Evolutionary conservation across 1,140 invertebrate genomes (phyloP), one percentile per base, ranked within the genome.

Genomic region (Nomia melanderi): DNA sequence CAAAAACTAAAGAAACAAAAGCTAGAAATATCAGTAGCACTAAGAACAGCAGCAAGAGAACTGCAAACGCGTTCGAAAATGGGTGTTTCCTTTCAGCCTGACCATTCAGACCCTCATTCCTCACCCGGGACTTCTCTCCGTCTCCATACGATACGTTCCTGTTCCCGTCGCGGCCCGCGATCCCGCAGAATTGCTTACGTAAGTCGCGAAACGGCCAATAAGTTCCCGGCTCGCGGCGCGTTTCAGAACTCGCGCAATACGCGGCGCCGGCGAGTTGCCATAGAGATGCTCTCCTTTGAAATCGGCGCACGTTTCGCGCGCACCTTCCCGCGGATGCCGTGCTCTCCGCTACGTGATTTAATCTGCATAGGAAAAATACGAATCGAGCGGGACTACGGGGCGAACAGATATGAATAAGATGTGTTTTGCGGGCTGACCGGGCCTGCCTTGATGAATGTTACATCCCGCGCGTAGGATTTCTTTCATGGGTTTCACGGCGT

Each of bases 291-390:
- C 0, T 25, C 7, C 14, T 76, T 76, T 54, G 64, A 27, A 76
- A 66, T 69, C 73, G 63, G 31, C 6, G 64, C 73, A 69, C 73
- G 73, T 76, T n/a, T 47, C 25, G 9, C 39, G 73, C 27, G 54
- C 64, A 69, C 73, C 53, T 76, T 57, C 59, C 57, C 53, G 64
- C 12, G 41, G 63, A 56, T 54, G 67, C 36, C 31, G 60, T 14
- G 25, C 12, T 47, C 47, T 39, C 14, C 20, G 65, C 53, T 75
- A 75, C 72, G 72, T 75, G 72, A 75, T 66, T 66, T 59, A 66
- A 75, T 75, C 64, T 75, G 64, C 72, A 67, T 67, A 36, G n/a
- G 57, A 59, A 75, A 65, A 67, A 59, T 54, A n/a, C 33, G 8
- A n/a, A 7, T 39, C 50, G 12, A n/a, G n/a, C n/a, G n/a, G n/a